Percentiles rank a stretch among this genome's conserved stretches.
These are phyloP conservation scores for Magallana ariakensis DNA, from an alignment of 1,140 invertebrate species.

Conservation along the genomic window DNA sequence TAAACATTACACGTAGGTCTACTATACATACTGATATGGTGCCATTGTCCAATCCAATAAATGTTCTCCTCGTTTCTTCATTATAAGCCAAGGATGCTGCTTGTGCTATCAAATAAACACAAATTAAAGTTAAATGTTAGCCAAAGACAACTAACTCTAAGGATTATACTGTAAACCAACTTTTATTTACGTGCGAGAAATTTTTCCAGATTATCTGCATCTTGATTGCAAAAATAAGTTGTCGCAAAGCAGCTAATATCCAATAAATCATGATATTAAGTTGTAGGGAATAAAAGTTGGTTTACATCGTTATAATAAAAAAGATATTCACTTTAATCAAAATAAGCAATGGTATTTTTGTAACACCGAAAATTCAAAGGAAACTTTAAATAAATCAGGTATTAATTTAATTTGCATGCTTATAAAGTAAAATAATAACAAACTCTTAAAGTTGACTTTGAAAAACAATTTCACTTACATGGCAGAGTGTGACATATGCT, in stretches of 20 bases:
- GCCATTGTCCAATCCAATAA: slow-evolving; percentile 98
- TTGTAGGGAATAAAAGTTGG: too few species aligned
- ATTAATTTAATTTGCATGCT: too few species aligned
- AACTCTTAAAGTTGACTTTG: background rate
- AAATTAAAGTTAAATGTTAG: slow-evolving; percentile 1
- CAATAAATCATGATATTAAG: background rate
- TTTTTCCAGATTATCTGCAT: background rate
- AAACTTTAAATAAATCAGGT: too few species aligned
- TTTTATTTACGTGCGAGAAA: too few species aligned
- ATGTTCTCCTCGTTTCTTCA: slow-evolving; percentile 90
- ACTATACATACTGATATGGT: slow-evolving; percentile 86
- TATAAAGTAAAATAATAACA: too few species aligned
- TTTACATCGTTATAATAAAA: too few species aligned
- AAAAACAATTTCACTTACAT: slow-evolving; percentile 76
- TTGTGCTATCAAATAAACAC: slow-evolving; percentile 71
- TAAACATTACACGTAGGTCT: too few species aligned
- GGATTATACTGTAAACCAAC: too few species aligned
- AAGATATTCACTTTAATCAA: too few species aligned
- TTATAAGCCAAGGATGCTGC: slow-evolving; percentile 92
- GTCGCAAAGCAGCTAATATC: background rate
- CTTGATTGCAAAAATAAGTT: background rate
- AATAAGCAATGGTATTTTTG: too few species aligned
- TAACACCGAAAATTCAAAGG: too few species aligned
- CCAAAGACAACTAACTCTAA: too few species aligned
- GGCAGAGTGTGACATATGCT: slow-evolving; percentile 98